These are phyloP conservation scores for Montipora efflorescens DNA, from an alignment of 64 coral and sea anemone genomes.

Conservation along the genomic window DNA sequence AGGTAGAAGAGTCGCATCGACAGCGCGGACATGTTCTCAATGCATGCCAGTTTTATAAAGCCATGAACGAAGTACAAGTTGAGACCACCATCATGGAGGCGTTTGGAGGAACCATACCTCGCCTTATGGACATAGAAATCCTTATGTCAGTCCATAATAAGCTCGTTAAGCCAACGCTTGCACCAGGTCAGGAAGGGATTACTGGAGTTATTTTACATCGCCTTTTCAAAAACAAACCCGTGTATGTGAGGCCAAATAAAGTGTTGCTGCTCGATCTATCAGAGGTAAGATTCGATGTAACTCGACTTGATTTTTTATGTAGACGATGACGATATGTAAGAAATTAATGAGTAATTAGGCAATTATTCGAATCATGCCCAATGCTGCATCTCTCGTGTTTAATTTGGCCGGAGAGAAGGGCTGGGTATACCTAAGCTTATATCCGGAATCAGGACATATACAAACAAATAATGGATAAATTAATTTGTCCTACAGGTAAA, in stretches of 20 bases:
- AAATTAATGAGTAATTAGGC: background rate
- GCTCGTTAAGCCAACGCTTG: background rate
- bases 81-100: slow-evolving; percentile 64
- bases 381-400: too few relatives aligned
- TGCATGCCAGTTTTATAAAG: slow-evolving; percentile 43
- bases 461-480: too few relatives aligned
- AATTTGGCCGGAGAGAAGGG: too few relatives aligned
- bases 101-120: slow-evolving; percentile 36
- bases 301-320: too few relatives aligned
- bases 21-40: slow-evolving; percentile 43
- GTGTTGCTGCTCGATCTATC: slow-evolving; percentile 30
- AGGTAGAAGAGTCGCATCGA: slow-evolving; percentile 21
- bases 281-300: slow-evolving; percentile 3
- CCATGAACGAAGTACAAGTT: slow-evolving; percentile 47
- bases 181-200: slow-evolving; percentile 32
- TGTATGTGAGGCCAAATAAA: slow-evolving; percentile 30
- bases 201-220: background rate
- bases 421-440: too few relatives aligned
- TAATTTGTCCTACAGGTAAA: too few relatives aligned
- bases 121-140: slow-evolving; percentile 17
- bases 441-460: too few relatives aligned
- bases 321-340: too few relatives aligned
- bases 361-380: background rate
- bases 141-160: slow-evolving; percentile 10
- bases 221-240: slow-evolving; percentile 56